These are phyloP conservation scores for Rhingia rostrata DNA, from an alignment of 2,888 invertebrate species.

Conservation along the genomic window DNA sequence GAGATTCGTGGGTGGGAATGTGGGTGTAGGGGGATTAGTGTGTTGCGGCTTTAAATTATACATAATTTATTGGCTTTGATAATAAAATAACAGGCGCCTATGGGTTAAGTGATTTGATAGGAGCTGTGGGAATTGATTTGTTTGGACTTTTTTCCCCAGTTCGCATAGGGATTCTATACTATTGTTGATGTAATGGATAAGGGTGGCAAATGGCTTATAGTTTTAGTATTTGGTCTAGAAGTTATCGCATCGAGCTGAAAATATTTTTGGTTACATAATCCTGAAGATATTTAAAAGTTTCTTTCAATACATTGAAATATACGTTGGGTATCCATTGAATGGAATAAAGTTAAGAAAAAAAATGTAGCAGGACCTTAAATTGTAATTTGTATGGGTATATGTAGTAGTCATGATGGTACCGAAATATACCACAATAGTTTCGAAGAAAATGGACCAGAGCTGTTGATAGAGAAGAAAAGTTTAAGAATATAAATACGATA, in stretches of 20 bases:
- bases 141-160: neutral
- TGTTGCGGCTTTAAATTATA: slow-evolving; percentile 40
- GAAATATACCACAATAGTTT: too few species aligned
- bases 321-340: neutral
- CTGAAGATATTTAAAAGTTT: slow-evolving; percentile 4
- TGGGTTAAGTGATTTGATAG: slow-evolving; percentile 35
- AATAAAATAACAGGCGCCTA: slow-evolving; percentile 52
- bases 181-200: neutral
- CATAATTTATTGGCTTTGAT: slow-evolving; percentile 38
- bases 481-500: too few species aligned
- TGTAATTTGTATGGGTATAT: too few species aligned
- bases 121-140: slow-evolving; percentile 12
- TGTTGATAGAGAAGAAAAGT: too few species aligned
- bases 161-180: slow-evolving; percentile 6
- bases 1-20: neutral
- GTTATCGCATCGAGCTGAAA: slow-evolving; percentile 11
- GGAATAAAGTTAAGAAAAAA: neutral
- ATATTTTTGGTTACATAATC: neutral
- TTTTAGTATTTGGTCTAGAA: neutral
- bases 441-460: too few species aligned
- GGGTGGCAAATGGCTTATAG: neutral
- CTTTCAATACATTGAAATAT: neutral
- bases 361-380: too few species aligned
- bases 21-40: neutral
- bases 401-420: too few species aligned